Evolutionary conservation across 53 echinoderm and acorn worm genomes (phyloP).

Genomic region (Zoroaster sp.): DNA sequence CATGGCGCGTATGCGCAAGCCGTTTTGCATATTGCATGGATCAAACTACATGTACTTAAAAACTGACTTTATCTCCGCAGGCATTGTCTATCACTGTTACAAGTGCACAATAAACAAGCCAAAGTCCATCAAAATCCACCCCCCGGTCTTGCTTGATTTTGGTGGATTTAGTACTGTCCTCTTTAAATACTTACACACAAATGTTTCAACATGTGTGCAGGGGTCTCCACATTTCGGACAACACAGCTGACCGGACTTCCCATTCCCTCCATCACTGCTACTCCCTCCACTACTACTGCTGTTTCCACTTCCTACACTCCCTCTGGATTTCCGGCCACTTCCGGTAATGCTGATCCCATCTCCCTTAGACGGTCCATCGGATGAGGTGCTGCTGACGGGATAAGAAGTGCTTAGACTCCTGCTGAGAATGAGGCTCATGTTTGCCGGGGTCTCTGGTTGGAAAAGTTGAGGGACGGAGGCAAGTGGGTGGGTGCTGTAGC

Average conservation of each 20-base stretch:
- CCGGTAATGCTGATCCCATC: neutral
- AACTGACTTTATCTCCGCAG: too few species aligned
- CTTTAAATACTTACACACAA: slow-evolving; percentile 86
- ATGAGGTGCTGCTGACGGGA: neutral
- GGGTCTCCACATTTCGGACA: slow-evolving; percentile 98
- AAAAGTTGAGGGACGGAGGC: neutral
- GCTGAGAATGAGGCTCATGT: neutral
- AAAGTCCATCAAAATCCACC: too few species aligned
- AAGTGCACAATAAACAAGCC: too few species aligned
- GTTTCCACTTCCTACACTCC: slow-evolving; percentile 30
- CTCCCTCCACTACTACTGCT: slow-evolving; percentile 55
- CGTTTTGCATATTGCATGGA: too few species aligned
- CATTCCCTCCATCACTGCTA: slow-evolving; percentile 49
- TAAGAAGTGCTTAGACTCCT: neutral
- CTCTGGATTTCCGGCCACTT: slow-evolving; percentile 40
- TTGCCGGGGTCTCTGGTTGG: neutral
- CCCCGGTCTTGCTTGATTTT: too few species aligned
- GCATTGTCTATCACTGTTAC: too few species aligned
- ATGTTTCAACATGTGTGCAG: slow-evolving; percentile 96
- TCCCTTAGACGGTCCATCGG: slow-evolving; percentile 18
- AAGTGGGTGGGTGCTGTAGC: slow-evolving; percentile 32
- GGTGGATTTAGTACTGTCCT: too few species aligned
- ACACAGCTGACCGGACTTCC: slow-evolving; percentile 76
- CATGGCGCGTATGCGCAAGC: too few species aligned
- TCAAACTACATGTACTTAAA: too few species aligned